Base-by-base conservation (phyloP, 2,113 vertebrate species). In the Oryzias curvinotus region DNA sequence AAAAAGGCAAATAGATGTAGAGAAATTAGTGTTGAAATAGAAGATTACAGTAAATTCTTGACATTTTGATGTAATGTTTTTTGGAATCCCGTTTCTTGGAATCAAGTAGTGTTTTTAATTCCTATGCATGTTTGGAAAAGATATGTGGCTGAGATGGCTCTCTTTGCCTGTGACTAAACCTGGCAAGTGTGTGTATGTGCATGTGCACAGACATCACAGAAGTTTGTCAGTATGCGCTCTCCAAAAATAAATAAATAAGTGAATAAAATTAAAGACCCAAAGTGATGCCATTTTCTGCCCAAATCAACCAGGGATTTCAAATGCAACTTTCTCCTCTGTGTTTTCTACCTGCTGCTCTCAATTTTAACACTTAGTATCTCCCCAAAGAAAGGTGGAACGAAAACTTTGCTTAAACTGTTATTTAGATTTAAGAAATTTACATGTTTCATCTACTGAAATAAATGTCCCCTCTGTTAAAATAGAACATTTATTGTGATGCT, bases 281-380 rank as follows among this genome's bases (percentile, higher is more conserved):
- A 84, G 66, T 70, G 67, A 76, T 80, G 64, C 72, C 70, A 68
- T 87, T 36, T 86, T 81, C 73, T 84, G 67, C 75, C 74, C 21
- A 23, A 23, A 71, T 85, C 82, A 85, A 71, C 67, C 28, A 47
- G 78, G 61, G 75, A 88, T 58, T 80, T 65, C 68, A 57, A 57
- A 25, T 12, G 82, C 77, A 83, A 81, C 88, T 85, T 76, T 64
- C 49, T n/a, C 30, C 71, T 85, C 80, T 65, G 62, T 76, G 73
- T 72, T 47, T 74, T 49, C 73, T 79, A 77, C 80, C 70, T 74
- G 65, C 73, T 65, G 18, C 67, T 85, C 77, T 73, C 75, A 73
- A 79, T 82, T 83, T 86, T 78, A 75, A 69, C 67, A 84, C 85
- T 76, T 85, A 80, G 50, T 78, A 57, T 77, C n/a, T 45, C 75